A percentile compares a stretch with the other conserved stretches of the same genome.
phyloP scores from a whole-genome alignment of 2,797 vertebrate genomes.

The Cirrhinus molitorella region DNA sequence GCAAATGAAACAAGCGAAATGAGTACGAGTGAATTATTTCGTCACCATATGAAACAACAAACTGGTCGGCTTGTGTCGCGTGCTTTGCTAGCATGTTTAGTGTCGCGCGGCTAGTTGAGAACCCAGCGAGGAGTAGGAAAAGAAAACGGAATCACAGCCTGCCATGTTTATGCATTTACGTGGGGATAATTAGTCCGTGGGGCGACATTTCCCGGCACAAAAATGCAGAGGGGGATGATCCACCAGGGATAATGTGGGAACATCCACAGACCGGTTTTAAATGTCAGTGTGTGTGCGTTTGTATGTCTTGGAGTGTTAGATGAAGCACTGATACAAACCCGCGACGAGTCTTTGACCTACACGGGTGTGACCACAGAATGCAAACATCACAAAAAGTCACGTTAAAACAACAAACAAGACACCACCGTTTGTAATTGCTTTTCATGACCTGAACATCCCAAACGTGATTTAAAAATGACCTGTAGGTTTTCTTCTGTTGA shows the following conservation, averaged over 20 bases:
- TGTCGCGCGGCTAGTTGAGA: not conserved
- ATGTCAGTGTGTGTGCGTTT: constrained; percentile 34
- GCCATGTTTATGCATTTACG: constrained; percentile 42
- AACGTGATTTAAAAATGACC: constrained; percentile 64
- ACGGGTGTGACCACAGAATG: constrained; percentile 38
- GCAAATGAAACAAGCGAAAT: constrained; percentile 30
- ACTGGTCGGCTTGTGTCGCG: constrained; percentile 49
- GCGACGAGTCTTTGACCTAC: constrained; percentile 23
- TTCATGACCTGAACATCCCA: constrained; percentile 7
- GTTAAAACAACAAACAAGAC: constrained; percentile 36
- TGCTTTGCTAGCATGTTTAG: constrained; percentile 21
- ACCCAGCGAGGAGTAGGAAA: not conserved
- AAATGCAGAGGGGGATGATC: constrained; percentile 27
- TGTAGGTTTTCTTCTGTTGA: constrained; percentile 43
- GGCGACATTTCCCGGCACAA: constrained; percentile 56
- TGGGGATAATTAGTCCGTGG: constrained; percentile 51
- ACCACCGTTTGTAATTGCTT: constrained; percentile 49
- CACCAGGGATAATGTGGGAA: constrained; percentile 26
- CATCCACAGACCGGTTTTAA: constrained; percentile 52
- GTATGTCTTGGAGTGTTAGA: constrained; percentile 18
- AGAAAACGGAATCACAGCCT: constrained; percentile 26
- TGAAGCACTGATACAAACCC: constrained; percentile 33
- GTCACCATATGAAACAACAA: constrained; percentile 41
- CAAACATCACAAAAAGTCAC: constrained; percentile 10
- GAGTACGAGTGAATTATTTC: constrained; percentile 33